Evolutionary conservation across 2,113 vertebrate species (phyloP).

Genomic region (Spilogale gracilis): DNA sequence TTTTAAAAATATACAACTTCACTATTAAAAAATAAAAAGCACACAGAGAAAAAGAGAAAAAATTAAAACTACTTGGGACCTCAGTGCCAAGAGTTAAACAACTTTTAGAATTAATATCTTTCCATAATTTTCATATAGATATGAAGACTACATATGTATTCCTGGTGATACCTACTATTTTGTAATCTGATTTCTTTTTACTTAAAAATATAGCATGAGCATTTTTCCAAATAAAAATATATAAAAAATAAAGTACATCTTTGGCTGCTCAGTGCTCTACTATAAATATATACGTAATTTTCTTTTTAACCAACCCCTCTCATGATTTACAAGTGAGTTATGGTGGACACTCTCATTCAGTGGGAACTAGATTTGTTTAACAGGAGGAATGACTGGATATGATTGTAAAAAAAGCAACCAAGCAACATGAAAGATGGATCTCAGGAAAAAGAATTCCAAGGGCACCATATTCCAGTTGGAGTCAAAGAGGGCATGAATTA

Average conservation of each 20-base stretch:
- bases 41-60: neutral
- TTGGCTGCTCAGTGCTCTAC: neutral
- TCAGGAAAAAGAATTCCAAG: neutral
- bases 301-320: neutral
- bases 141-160: neutral
- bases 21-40: neutral
- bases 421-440: neutral
- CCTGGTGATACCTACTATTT: neutral
- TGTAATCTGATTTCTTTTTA: neutral
- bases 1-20: neutral
- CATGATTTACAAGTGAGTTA: neutral
- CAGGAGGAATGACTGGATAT: neutral
- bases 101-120: neutral
- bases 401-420: neutral
- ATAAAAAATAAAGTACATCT: neutral
- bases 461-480: neutral
- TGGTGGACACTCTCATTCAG: neutral
- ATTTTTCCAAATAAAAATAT: neutral
- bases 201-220: neutral
- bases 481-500: neutral
- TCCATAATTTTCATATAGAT: neutral
- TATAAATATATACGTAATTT: neutral
- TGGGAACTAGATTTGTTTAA: neutral
- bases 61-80: neutral
- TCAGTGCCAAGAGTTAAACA: neutral